Conservation (phyloP, 1,140 invertebrate species). For the Trichogramma pretiosum region DNA sequence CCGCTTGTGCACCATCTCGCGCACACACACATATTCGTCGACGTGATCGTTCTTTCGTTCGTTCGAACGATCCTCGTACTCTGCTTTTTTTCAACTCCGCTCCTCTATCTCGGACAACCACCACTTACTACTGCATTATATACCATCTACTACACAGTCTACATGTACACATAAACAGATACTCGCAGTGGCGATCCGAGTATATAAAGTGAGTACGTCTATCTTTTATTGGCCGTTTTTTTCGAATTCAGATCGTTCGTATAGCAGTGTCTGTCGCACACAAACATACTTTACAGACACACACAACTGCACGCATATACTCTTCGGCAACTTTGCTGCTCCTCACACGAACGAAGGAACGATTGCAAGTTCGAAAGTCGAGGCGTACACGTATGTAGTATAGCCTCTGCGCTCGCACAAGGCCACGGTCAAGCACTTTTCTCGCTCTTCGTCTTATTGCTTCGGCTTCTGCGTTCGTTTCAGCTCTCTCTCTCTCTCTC, state of each 20-base stretch:
- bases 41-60: constrained; percentile 11
- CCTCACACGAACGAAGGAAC: too few relatives aligned
- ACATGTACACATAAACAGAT: too few relatives aligned
- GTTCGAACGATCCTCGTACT: constrained; percentile 13
- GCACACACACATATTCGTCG: background rate
- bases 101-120: constrained; percentile 16
- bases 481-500: constrained; percentile 5
- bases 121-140: too few relatives aligned
- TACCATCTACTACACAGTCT: constrained; percentile 19
- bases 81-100: constrained; percentile 22
- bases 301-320: background rate
- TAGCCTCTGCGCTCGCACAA: background rate
- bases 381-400: too few relatives aligned
- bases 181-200: too few relatives aligned
- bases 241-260: constrained; percentile 12
- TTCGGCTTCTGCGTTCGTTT: too few relatives aligned
- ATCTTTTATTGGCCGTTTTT: constrained; percentile 22
- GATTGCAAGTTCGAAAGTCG: too few relatives aligned
- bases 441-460: background rate
- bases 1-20: background rate
- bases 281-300: background rate
- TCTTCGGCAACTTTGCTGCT: background rate
- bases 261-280: background rate
- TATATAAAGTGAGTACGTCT: too few relatives aligned
- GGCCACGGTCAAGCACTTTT: background rate